Conservation (phyloP, 2,113 vertebrate species). For the Chamaea fasciata region DNA sequence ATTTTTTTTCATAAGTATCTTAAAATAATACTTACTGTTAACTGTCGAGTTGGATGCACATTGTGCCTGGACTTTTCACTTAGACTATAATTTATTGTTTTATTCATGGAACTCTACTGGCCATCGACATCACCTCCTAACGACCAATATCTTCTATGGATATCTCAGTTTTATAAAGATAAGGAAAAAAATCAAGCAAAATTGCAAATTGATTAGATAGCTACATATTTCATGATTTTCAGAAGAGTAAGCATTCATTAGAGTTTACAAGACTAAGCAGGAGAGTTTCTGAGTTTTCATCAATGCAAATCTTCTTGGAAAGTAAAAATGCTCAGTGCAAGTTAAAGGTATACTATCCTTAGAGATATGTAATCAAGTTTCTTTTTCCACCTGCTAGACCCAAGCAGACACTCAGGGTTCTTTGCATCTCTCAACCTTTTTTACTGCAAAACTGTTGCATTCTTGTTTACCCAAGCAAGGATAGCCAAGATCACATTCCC, state of each 20-base stretch:
- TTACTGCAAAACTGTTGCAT: neutral
- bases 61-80: neutral
- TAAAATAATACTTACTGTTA: neutral
- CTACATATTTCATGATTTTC: neutral
- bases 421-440: neutral
- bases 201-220: neutral
- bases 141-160: neutral
- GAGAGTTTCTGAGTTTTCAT: neutral
- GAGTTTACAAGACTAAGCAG: too few species aligned
- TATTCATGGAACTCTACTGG: neutral
- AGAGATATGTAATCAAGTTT: neutral
- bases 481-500: neutral
- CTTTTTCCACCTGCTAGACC: neutral
- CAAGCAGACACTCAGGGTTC: neutral
- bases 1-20: neutral
- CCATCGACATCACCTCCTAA: neutral
- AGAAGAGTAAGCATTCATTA: neutral
- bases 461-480: neutral
- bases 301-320: neutral
- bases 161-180: neutral
- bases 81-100: neutral
- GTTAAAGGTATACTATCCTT: neutral
- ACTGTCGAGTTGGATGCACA: neutral
- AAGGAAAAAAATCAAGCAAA: neutral
- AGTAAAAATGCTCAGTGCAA: neutral